Evolutionary conservation across 1,140 invertebrate species (phyloP).

Genomic region (Agrilus planipennis): DNA sequence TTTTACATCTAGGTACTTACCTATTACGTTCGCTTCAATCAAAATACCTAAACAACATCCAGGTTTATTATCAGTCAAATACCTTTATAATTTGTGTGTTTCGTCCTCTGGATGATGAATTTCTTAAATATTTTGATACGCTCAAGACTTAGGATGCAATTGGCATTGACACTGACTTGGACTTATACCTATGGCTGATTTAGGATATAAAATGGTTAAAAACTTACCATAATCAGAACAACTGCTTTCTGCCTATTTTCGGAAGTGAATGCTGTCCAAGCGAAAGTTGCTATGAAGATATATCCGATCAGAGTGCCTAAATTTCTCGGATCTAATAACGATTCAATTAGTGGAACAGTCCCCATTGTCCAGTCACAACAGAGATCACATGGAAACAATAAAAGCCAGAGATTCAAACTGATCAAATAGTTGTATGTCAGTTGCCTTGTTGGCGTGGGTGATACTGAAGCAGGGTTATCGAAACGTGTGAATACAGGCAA

Average conservation of each 20-base stretch:
- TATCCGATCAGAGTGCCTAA: conserved; percentile 70
- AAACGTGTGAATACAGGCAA: conserved; percentile 92
- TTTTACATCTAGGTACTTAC: too few species aligned
- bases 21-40: too few species aligned
- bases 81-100: too few species aligned
- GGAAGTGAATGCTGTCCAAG: conserved; percentile 52
- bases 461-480: conserved; percentile 84
- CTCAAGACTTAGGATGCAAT: too few species aligned
- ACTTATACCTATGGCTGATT: too few species aligned
- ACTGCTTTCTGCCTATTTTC: conserved; percentile 55
- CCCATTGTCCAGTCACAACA: conserved; percentile 99
- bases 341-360: conserved; percentile 76
- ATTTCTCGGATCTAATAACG: conserved; percentile 71
- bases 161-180: too few species aligned
- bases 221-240: conserved; percentile 69
- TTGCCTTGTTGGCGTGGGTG: conserved; percentile 65
- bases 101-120: too few species aligned
- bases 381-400: conserved; percentile 77
- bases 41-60: too few species aligned
- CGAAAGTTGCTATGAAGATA: conserved; percentile 45
- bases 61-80: too few species aligned
- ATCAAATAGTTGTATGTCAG: conserved; percentile 89
- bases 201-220: too few species aligned
- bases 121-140: too few species aligned
- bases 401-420: conserved; percentile 79